These are phyloP conservation scores for Habrosyne pyritoides DNA, from an alignment of 2,888 invertebrate genomes.

Conservation along the genomic window DNA sequence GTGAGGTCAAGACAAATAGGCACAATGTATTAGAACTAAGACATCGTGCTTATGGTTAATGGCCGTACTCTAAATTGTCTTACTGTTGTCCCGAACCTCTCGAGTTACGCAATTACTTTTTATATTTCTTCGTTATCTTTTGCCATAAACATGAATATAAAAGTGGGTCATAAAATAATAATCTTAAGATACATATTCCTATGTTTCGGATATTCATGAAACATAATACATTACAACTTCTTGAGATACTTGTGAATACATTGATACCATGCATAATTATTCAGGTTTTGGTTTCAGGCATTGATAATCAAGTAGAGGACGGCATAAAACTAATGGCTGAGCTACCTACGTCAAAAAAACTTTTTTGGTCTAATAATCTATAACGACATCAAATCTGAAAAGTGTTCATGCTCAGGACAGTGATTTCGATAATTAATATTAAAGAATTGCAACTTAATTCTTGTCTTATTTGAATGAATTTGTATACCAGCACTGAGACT, in stretches of 20 bases:
- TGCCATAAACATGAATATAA: slow-evolving; percentile 38
- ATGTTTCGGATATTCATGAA: slow-evolving; percentile 22
- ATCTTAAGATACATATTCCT: slow-evolving; percentile 24
- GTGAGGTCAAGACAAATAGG: slow-evolving; percentile 50
- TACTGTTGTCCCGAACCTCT: slow-evolving; percentile 25
- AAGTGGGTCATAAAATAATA: slow-evolving; percentile 33
- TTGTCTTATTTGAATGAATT: too few species aligned
- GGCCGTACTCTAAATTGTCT: slow-evolving; percentile 33
- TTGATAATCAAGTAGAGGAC: too few species aligned
- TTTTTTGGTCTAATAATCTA: too few species aligned
- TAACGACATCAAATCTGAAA: too few species aligned
- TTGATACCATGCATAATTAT: too few species aligned
- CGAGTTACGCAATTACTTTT: slow-evolving; percentile 40
- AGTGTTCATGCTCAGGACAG: too few species aligned
- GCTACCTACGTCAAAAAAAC: too few species aligned
- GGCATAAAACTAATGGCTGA: too few species aligned
- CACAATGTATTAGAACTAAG: slow-evolving; percentile 45
- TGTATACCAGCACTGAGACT: too few species aligned
- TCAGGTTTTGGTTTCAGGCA: too few species aligned
- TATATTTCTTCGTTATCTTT: slow-evolving; percentile 39
- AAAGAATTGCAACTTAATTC: too few species aligned
- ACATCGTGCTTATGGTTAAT: slow-evolving; percentile 41
- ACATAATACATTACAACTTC: slow-evolving; percentile 33
- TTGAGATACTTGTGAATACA: slow-evolving; percentile 16
- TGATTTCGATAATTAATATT: too few species aligned